Evolutionary conservation across 2,888 invertebrate genomes (phyloP).

Genomic region (Tillus elongatus): DNA sequence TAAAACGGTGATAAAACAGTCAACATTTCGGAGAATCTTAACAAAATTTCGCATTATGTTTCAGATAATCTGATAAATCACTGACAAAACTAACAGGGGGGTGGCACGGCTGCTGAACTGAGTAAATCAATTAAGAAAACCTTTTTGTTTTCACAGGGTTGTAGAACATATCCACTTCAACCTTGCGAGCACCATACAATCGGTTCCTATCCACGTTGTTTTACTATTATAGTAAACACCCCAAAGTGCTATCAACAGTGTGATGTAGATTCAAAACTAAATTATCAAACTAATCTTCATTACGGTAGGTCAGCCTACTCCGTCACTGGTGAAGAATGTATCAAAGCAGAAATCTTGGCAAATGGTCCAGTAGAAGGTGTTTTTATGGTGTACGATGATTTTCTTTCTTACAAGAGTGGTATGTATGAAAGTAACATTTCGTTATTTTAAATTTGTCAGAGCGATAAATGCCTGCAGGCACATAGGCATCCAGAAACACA

Average conservation of each 20-base stretch:
- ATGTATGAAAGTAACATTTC: conserved; percentile 27
- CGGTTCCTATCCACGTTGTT: conserved; percentile 3
- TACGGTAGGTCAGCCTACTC: conserved; percentile 61
- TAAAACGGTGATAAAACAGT: too few species aligned
- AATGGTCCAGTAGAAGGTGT: conserved; percentile 87
- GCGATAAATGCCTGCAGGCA: too few species aligned
- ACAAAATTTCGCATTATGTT: too few species aligned
- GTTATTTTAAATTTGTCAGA: too few species aligned
- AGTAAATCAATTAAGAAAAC: too few species aligned
- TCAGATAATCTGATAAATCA: too few species aligned
- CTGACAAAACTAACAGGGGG: too few species aligned
- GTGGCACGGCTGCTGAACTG: too few species aligned
- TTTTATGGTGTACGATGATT: conserved; percentile 79
- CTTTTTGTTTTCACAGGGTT: too few species aligned
- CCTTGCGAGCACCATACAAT: conserved; percentile 10
- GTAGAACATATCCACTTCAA: too few species aligned
- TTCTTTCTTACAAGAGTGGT: conserved; percentile 75
- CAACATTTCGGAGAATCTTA: too few species aligned
- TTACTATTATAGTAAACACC: conserved; percentile 44
- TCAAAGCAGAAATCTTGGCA: conserved; percentile 69
- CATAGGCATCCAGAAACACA: too few species aligned
- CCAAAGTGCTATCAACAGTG: conserved; percentile 73
- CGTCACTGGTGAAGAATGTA: conserved; percentile 55
- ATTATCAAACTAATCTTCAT: conserved; percentile 68
- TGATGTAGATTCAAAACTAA: conserved; percentile 54